Evolutionary conservation across 2,888 invertebrate genomes (phyloP).

Genomic region (Drosophila neonasuta): DNA sequence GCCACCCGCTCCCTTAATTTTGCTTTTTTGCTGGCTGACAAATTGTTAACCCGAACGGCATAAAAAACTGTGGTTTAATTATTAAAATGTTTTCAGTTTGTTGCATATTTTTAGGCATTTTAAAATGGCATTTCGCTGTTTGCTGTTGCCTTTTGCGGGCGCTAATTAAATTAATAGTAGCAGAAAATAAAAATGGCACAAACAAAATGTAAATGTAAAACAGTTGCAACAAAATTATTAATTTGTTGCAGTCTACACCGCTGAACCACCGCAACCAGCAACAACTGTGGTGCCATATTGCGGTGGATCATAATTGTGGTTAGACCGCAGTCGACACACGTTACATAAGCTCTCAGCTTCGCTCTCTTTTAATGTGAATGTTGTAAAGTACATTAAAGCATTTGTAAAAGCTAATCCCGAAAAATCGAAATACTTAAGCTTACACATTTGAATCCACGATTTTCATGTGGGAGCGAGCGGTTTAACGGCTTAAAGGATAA

Average conservation of each 20-base stretch:
- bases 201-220: neutral
- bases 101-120: conserved; percentile 56
- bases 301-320: conserved; percentile 53
- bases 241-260: conserved; percentile 8
- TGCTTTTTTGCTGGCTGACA: conserved; percentile 34
- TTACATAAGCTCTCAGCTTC: conserved; percentile 11
- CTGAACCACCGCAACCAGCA: conserved; percentile 5
- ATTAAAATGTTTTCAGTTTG: conserved; percentile 67
- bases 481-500: neutral
- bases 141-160: conserved; percentile 14
- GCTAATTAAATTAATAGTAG: conserved; percentile 65
- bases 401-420: conserved; percentile 28
- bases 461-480: neutral
- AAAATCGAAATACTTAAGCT: conserved; percentile 8
- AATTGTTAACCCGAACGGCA: conserved; percentile 46
- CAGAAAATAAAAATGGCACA: conserved; percentile 23
- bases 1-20: neutral
- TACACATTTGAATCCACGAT: neutral
- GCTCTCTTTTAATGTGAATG: neutral
- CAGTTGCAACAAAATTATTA: conserved; percentile 2
- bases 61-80: conserved; percentile 67
- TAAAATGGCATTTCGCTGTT: conserved; percentile 39
- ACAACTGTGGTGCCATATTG: conserved; percentile 11
- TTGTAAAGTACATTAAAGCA: conserved; percentile 32
- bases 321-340: conserved; percentile 39